Evolutionary conservation across 2,888 invertebrate species (phyloP).

Genomic region (Lithophane leautieri): DNA sequence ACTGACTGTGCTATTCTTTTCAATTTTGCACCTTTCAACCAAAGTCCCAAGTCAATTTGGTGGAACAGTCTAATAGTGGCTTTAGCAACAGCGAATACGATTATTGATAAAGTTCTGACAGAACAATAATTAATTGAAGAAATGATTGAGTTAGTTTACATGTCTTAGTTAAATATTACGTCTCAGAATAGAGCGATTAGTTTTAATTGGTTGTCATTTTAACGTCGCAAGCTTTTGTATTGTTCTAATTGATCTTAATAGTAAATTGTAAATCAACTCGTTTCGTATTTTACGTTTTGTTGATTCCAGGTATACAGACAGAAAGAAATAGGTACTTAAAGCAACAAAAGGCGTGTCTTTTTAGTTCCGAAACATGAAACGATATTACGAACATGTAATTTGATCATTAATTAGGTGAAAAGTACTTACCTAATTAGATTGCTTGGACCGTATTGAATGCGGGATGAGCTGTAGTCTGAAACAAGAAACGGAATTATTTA

Average conservation of each 20-base stretch:
- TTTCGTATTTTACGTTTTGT: not conserved
- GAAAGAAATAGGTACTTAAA: not conserved
- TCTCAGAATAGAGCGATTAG: not conserved
- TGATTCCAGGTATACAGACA: not conserved
- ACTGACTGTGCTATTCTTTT: not conserved
- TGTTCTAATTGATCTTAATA: not conserved
- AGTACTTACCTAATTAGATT: conserved; percentile 65
- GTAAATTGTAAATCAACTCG: not conserved
- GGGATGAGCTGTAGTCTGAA: conserved; percentile 60
- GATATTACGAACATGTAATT: conserved; percentile 44
- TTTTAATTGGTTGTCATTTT: conserved; percentile 19
- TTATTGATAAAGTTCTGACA: conserved; percentile 5
- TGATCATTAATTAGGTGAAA: conserved; percentile 56
- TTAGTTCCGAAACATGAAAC: conserved; percentile 31
- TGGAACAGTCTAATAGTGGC: not conserved
- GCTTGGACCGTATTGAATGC: conserved; percentile 52
- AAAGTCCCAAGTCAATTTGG: not conserved
- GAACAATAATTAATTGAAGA: not conserved
- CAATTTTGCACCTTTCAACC: not conserved
- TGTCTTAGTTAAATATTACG: not conserved
- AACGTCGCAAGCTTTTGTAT: not conserved
- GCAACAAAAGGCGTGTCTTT: conserved; percentile 1
- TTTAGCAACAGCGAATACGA: conserved; percentile 20
- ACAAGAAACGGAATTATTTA: conserved; percentile 61
- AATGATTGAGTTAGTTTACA: not conserved